Evolutionary conservation across 2,888 invertebrate species (phyloP).

Genomic region (Tolmerus cingulatus): DNA sequence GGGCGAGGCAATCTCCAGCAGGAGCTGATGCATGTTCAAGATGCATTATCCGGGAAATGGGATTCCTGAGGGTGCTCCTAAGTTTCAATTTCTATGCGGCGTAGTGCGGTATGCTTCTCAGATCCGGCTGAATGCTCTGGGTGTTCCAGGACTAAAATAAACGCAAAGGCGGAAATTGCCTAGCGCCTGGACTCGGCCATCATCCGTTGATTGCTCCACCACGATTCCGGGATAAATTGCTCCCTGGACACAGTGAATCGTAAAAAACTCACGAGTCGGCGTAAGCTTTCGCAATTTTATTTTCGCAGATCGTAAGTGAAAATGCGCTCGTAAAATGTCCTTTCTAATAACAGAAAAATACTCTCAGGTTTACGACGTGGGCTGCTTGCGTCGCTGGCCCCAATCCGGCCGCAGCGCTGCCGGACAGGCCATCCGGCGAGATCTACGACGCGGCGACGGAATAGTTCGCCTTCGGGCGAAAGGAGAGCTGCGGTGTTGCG

Average conservation of each 20-base stretch:
- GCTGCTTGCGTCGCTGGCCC: background rate
- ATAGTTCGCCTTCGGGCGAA: background rate
- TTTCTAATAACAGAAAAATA: background rate
- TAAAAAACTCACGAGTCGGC: background rate
- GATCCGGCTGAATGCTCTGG: background rate
- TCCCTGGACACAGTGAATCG: background rate
- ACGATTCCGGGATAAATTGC: background rate
- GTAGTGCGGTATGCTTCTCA: background rate
- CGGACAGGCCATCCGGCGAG: background rate
- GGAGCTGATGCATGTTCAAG: background rate
- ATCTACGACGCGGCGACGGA: background rate
- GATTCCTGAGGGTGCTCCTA: background rate
- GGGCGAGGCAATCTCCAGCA: background rate
- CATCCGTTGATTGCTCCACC: background rate
- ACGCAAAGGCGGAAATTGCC: background rate
- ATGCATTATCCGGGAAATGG: background rate
- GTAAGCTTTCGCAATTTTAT: background rate
- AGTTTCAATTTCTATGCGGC: background rate
- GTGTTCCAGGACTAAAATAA: background rate
- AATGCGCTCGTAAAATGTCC: background rate
- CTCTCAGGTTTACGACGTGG: background rate
- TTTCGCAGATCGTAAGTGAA: background rate
- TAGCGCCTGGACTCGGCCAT: background rate
- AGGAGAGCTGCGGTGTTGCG: background rate
- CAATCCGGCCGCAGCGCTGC: background rate